Percentiles rank a stretch among this genome's conserved stretches.
phyloP scores from a whole-genome alignment of 2,888 invertebrate genomes.

The Yponomeuta malinellus region DNA sequence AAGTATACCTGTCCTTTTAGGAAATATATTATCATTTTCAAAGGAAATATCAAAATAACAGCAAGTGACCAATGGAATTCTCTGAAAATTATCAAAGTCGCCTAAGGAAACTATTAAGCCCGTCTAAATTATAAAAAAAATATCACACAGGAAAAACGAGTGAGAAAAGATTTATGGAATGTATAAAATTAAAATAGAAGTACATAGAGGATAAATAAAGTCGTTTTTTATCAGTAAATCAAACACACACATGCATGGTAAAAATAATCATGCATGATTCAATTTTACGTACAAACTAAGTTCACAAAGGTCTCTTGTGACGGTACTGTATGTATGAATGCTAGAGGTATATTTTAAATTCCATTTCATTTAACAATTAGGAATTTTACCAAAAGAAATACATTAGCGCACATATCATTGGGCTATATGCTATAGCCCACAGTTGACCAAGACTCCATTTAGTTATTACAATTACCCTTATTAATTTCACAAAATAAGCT shows the following conservation, averaged over 20 bases:
- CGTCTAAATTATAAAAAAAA: slow-evolving; percentile 50
- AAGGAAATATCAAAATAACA: neutral
- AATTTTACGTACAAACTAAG: neutral
- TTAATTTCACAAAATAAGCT: neutral
- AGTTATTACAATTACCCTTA: neutral
- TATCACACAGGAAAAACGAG: slow-evolving; percentile 48
- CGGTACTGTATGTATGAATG: neutral
- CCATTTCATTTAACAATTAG: neutral
- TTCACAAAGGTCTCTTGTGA: neutral
- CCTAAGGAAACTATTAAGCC: slow-evolving; percentile 65
- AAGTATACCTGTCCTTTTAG: neutral
- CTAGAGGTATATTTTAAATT: neutral
- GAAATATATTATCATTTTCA: slow-evolving; percentile 21
- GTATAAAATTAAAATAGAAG: slow-evolving; percentile 37
- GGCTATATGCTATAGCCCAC: neutral
- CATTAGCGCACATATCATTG: neutral
- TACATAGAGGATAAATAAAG: slow-evolving; percentile 28
- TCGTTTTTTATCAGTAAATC: slow-evolving; percentile 16
- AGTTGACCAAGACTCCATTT: neutral
- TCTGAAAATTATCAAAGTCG: slow-evolving; percentile 31
- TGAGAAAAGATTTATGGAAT: slow-evolving; percentile 43
- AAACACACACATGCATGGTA: neutral
- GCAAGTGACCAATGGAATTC: neutral
- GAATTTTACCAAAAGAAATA: neutral
- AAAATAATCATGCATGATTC: neutral